Conservation (phyloP, 2,113 vertebrate species). For the Hemiprocne comata region DNA sequence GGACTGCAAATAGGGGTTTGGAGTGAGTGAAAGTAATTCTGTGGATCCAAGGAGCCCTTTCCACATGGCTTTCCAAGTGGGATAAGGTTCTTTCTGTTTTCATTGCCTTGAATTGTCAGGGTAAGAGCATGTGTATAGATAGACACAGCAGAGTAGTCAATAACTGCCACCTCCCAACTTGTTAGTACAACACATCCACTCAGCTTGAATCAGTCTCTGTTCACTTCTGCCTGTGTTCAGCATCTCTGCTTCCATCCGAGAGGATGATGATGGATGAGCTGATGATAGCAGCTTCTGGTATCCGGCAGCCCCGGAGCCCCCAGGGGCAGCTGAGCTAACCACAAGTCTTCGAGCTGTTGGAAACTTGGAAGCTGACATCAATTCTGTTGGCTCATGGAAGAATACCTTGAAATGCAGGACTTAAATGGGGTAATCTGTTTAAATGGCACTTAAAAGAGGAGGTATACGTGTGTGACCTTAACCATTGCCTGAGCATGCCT, state of each 20-base stretch:
- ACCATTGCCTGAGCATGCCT: neutral
- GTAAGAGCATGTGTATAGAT: neutral
- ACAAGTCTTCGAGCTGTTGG: neutral
- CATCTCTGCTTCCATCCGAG: neutral
- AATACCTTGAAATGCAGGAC: neutral
- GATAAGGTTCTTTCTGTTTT: neutral
- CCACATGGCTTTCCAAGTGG: neutral
- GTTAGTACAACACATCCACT: accelerated
- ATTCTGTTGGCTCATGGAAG: neutral
- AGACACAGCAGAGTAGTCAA: neutral
- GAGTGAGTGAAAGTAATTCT: neutral
- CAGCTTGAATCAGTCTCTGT: neutral
- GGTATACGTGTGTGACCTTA: neutral
- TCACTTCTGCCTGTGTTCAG: neutral
- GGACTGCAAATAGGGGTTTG: neutral
- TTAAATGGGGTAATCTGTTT: neutral
- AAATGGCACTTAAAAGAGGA: neutral
- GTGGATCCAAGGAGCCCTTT: neutral
- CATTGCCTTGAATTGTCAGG: neutral
- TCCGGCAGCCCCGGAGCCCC: neutral
- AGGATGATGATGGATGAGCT: neutral
- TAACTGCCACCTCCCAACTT: neutral
- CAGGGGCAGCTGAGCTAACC: neutral
- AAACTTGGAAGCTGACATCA: neutral
- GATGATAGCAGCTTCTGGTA: neutral